These are phyloP conservation scores for Spatulosminthurus flaviceps DNA, from an alignment of 2,888 invertebrate species.

Conservation along the genomic window DNA sequence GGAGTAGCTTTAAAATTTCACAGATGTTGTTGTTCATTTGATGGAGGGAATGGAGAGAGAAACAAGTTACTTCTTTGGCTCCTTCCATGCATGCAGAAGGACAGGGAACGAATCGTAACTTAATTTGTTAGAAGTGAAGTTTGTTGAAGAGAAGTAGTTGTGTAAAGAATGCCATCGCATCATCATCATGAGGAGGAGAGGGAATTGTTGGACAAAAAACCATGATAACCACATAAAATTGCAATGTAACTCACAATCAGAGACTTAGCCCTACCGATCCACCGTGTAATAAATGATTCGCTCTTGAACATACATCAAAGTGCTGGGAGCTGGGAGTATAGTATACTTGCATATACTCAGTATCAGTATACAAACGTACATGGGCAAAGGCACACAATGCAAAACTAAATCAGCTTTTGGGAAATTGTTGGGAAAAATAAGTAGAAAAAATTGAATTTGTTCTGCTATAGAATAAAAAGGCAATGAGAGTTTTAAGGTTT, in stretches of 20 bases:
- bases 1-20: slow-evolving; percentile 14
- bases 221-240: slow-evolving; percentile 40
- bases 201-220: not conserved
- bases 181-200: slow-evolving; percentile 5
- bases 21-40: slow-evolving; percentile 14
- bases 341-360: too few species aligned
- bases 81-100: slow-evolving; percentile 11
- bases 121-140: slow-evolving; percentile 1
- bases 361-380: too few species aligned
- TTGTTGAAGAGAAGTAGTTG: not conserved
- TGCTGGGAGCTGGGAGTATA: too few species aligned
- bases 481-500: not conserved
- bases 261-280: not conserved
- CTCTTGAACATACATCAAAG: slow-evolving; percentile 6
- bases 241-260: slow-evolving; percentile 27
- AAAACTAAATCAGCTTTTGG: not conserved
- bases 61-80: not conserved
- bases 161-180: slow-evolving; percentile 12
- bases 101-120: slow-evolving; percentile 7
- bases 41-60: too few species aligned
- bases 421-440: not conserved
- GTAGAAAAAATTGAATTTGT: not conserved
- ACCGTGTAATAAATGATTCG: slow-evolving; percentile 10
- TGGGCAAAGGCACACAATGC: not conserved
- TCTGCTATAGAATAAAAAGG: not conserved